These are phyloP conservation scores for Onychomys arenicola DNA, from an alignment of 2,797 vertebrate species.

Conservation along the genomic window DNA sequence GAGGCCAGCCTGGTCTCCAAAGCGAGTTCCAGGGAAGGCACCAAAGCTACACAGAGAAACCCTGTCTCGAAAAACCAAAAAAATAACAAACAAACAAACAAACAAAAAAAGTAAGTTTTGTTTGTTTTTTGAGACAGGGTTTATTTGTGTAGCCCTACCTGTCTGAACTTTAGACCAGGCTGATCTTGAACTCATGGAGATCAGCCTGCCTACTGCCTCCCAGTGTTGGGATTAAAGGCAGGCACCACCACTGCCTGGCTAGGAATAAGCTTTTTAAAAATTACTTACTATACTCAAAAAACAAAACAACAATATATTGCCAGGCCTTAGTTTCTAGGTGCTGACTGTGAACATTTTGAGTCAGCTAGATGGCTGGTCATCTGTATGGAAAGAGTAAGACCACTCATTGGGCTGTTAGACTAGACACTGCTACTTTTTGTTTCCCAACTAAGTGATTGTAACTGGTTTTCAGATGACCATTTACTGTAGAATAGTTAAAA, in stretches of 20 bases:
- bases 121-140: neutral
- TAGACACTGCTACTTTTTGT: neutral
- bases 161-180: neutral
- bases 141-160: neutral
- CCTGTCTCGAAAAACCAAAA: too few relatives aligned
- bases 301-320: neutral
- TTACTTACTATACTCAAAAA: neutral
- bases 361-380: conserved; percentile 26
- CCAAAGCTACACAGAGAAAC: too few relatives aligned
- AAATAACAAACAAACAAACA: too few relatives aligned
- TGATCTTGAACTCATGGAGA: neutral
- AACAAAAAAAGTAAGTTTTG: neutral
- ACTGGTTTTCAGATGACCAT: neutral
- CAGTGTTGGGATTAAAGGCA: neutral
- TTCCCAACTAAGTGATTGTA: neutral
- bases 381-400: conserved; percentile 46
- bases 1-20: too few relatives aligned
- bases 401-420: neutral
- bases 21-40: too few relatives aligned
- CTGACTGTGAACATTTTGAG: conserved; percentile 20
- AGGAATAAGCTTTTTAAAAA: conserved; percentile 30
- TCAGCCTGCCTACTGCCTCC: neutral
- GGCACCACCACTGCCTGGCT: neutral
- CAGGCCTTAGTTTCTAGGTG: conserved; percentile 50
- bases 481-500: neutral